phyloP scores from a whole-genome alignment of 2,888 invertebrate species.

The Drosophila prostipennis region DNA sequence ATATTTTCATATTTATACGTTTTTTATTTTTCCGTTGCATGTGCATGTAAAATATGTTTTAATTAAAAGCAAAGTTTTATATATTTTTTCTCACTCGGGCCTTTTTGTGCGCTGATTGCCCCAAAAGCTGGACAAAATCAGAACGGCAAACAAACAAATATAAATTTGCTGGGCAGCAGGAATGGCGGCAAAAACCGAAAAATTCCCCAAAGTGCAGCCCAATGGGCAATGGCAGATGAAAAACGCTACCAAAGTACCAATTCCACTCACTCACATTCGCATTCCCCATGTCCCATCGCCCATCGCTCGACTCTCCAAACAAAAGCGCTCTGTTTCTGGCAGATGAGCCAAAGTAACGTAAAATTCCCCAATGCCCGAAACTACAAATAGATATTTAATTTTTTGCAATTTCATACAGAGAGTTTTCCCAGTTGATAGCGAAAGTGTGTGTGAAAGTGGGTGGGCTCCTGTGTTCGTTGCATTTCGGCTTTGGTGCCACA shows the following conservation, averaged over 20 bases:
- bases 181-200: constrained; percentile 29
- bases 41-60: constrained; percentile 67
- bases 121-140: constrained; percentile 54
- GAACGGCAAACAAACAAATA: constrained; percentile 63
- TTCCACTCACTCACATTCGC: constrained; percentile 21
- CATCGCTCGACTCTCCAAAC: not conserved
- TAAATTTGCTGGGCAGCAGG: constrained; percentile 50
- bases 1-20: constrained; percentile 20
- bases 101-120: constrained; percentile 47
- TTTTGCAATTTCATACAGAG: constrained; percentile 57
- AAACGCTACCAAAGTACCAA: constrained; percentile 42
- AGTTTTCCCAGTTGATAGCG: constrained; percentile 35
- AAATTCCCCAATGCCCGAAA: constrained; percentile 46
- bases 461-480: too few relatives aligned
- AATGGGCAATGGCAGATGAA: constrained; percentile 27
- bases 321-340: constrained; percentile 1
- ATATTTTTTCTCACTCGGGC: constrained; percentile 16
- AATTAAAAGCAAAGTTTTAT: constrained; percentile 69
- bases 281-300: not conserved
- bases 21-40: not conserved
- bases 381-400: constrained; percentile 74
- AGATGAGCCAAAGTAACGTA: constrained; percentile 40
- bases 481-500: constrained; percentile 41
- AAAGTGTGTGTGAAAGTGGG: not conserved
- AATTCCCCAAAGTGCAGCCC: constrained; percentile 40